phyloP scores from a whole-genome alignment of 2,888 invertebrate genomes.

The Xanthorhoe designata region DNA sequence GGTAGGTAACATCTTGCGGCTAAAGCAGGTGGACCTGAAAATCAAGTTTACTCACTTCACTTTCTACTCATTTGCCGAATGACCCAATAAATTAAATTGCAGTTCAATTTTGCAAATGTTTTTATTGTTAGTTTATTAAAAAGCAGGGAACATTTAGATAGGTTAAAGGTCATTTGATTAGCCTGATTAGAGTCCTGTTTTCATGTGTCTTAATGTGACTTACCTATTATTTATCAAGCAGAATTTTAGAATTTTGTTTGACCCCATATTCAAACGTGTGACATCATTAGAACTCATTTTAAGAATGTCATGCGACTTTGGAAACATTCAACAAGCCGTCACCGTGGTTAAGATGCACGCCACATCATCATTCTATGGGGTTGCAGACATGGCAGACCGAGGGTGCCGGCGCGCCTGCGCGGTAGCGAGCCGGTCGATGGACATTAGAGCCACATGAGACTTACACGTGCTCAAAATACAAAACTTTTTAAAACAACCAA shows the following conservation, averaged over 20 bases:
- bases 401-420: slow-evolving; percentile 74
- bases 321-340: slow-evolving; percentile 35
- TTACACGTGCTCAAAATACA: slow-evolving; percentile 66
- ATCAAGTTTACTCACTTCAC: slow-evolving; percentile 43
- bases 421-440: slow-evolving; percentile 66
- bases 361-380: slow-evolving; percentile 46
- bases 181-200: background rate
- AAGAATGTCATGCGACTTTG: slow-evolving; percentile 13
- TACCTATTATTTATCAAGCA: background rate
- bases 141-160: background rate
- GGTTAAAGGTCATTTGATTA: too few relatives aligned
- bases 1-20: slow-evolving; percentile 19
- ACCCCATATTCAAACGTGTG: background rate
- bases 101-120: background rate
- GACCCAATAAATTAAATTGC: slow-evolving; percentile 36
- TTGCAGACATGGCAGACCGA: slow-evolving; percentile 56
- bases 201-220: background rate
- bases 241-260: background rate
- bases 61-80: slow-evolving; percentile 41
- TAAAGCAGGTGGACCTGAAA: slow-evolving; percentile 38
- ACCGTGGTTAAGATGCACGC: slow-evolving; percentile 39
- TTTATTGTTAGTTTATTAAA: background rate
- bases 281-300: too few relatives aligned
- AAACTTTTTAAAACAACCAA: slow-evolving; percentile 19
- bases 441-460: slow-evolving; percentile 66